Evolutionary conservation across 2,797 vertebrate species (phyloP), one percentile per base, ranked within the genome.

Genomic region (Numenius phaeopus): DNA sequence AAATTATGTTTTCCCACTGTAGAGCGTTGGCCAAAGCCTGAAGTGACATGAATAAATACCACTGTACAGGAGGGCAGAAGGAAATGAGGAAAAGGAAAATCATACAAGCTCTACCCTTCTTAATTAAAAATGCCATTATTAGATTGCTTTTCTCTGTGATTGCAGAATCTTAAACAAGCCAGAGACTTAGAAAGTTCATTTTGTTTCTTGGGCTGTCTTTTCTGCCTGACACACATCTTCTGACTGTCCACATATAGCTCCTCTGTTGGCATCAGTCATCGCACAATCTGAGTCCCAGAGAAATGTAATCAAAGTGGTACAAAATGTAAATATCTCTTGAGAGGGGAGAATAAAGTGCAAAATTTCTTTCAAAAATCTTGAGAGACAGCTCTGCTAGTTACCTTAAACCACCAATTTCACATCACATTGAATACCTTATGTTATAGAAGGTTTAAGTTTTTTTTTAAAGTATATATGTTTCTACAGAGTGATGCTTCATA

Each of bases 191-290:
- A 77, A 77, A 66, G 34, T n/a, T 89, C 10, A 66, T 76, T 93
- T 95, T 81, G 17, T 47, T 78, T 81, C 70, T 91, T 5, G 2
- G 42, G 39, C 57, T 75, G 12, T 83, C 29, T 59, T 22, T 92
- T 91, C 73, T 83, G 22, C 58, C 54, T 90, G 83, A 91, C 59
- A 71, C 30, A 80, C 30, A n/a, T 84, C 93, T 96, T 95, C 70
- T 55, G 55, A 5, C 39, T 47, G 32, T 76, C 65, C 49, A 18
- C 2, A 1, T 52, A 65, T 34, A 81, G 72, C 66, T 78, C 42
- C 42, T 85, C 69, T 75, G 39, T 24, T 69, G 73, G 72, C 75
- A 87, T 34, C 59, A 81, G 70, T 16, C 62, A 87, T 30, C 65
- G 32, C 62, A 65, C 7, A 57, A 55, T 30, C 44, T 23, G 30